Evolutionary conservation across 2,888 invertebrate species (phyloP), one percentile per base, ranked within the genome.

Genomic region (Xanthorhoe spadicearia): DNA sequence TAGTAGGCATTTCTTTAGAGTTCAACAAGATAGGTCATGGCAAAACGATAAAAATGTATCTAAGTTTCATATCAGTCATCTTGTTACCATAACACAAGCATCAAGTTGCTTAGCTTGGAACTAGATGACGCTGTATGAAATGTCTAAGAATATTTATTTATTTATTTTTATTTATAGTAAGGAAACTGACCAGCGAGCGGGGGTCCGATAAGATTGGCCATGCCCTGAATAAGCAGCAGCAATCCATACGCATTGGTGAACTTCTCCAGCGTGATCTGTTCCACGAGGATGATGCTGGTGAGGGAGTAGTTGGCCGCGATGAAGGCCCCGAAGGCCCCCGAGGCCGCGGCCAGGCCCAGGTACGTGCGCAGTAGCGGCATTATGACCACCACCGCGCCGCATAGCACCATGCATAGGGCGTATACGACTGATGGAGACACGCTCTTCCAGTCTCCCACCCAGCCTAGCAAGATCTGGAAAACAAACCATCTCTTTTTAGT

Each of bases 241-340:
- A 98, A 88, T 0, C 98, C 98, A 82, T 98, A 98, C 4, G 98
- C 98, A 83, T 96, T 97, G 54, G 98, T 97, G 84, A 99, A 98
- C 78, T 97, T 94, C 85, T 98, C 97, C 74, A 98, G 87, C n/a
- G 97, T 96, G 73, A 98, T 97, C 83, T 98, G 94, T 83, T 98
- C 96, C 65, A 98, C 97, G 64, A 98, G 94, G 72, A 98, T 97
- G 79, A 98, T 97, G 81, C 97, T 97, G 19, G 98, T 97, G 49
- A 98, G 94, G 2, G 97, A 96, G 91, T 98, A 98, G 92, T 98
- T 98, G 66, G 98, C 98, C 28, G 98, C 97, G 77, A 98, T 97
- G 87, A 97, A 96, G 72, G 98, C 95, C 0, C 98, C 98, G 91
- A 97, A 98, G 32, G 95, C 94, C n/a, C 96, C 97, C 23, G 96